Conservation (phyloP, 1,140 invertebrate species). For the Campoletis sonorensis region DNA sequence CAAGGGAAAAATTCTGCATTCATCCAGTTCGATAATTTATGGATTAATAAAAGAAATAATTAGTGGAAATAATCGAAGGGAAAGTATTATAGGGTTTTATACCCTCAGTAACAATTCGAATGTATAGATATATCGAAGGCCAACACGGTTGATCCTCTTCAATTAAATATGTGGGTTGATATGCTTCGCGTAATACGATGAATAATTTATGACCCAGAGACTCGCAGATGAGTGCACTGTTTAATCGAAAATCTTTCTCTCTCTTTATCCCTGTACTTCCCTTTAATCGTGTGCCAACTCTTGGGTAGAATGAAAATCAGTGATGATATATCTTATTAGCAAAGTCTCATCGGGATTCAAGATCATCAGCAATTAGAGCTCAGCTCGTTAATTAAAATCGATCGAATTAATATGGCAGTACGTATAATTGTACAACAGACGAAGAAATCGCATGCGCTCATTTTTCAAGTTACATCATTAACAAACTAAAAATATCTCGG, state of each 20-base stretch:
- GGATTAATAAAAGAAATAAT: too few relatives aligned
- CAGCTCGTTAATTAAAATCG: not conserved
- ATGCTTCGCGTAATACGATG: constrained; percentile 34
- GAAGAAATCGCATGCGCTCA: not conserved
- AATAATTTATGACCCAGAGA: constrained; percentile 42
- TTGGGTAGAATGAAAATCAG: not conserved
- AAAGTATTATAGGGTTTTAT: too few relatives aligned
- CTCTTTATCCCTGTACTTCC: not conserved
- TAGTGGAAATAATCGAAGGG: too few relatives aligned
- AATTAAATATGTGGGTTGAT: constrained; percentile 44
- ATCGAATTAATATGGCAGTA: constrained; percentile 5
- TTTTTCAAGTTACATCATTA: not conserved
- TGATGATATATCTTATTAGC: constrained; percentile 22
- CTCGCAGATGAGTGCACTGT: constrained; percentile 13
- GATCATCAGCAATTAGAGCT: not conserved
- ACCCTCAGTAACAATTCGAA: too few relatives aligned
- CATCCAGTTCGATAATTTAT: too few relatives aligned
- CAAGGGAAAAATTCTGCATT: too few relatives aligned
- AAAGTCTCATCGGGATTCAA: not conserved
- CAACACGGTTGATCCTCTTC: constrained; percentile 17
- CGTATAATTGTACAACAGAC: not conserved
- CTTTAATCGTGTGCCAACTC: not conserved
- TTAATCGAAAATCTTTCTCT: constrained; percentile 12
- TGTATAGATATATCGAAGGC: constrained; percentile 10
- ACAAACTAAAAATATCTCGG: too few relatives aligned